These are phyloP conservation scores for Metalampra italica DNA, from an alignment of 2,888 invertebrate species.

Conservation along the genomic window DNA sequence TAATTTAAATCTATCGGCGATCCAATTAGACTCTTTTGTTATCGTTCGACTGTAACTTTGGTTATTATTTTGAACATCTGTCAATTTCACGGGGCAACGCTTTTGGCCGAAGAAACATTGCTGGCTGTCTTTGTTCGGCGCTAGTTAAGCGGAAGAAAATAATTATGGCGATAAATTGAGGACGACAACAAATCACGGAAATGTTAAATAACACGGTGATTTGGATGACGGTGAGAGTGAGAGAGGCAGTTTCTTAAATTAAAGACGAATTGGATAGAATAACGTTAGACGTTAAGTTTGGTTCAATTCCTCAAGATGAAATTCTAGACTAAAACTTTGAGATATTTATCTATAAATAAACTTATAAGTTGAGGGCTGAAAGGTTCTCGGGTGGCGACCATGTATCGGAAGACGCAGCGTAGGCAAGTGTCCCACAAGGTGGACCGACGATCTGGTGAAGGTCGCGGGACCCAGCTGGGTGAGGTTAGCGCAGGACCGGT, in stretches of 20 bases:
- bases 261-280: too few relatives aligned
- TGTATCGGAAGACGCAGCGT: too few relatives aligned
- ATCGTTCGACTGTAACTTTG: slow-evolving; percentile 40
- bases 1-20: slow-evolving; percentile 35
- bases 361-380: too few relatives aligned
- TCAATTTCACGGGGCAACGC: slow-evolving; percentile 57
- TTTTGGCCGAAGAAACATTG: slow-evolving; percentile 42
- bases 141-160: slow-evolving; percentile 63
- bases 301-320: too few relatives aligned
- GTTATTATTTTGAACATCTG: slow-evolving; percentile 62
- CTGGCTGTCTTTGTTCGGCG: slow-evolving; percentile 48
- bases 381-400: too few relatives aligned
- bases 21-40: slow-evolving; percentile 36
- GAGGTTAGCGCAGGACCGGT: too few relatives aligned
- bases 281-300: too few relatives aligned
- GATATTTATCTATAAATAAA: too few relatives aligned
- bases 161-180: slow-evolving; percentile 52
- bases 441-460: too few relatives aligned
- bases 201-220: slow-evolving; percentile 22
- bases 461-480: too few relatives aligned
- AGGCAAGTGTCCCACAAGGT: too few relatives aligned
- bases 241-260: neutral
- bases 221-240: neutral
- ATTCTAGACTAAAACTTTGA: too few relatives aligned
- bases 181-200: slow-evolving; percentile 31